Evolutionary conservation across 1,140 invertebrate species (phyloP), one percentile per base, ranked within the genome.

Genomic region (Phocides pigmalion): DNA sequence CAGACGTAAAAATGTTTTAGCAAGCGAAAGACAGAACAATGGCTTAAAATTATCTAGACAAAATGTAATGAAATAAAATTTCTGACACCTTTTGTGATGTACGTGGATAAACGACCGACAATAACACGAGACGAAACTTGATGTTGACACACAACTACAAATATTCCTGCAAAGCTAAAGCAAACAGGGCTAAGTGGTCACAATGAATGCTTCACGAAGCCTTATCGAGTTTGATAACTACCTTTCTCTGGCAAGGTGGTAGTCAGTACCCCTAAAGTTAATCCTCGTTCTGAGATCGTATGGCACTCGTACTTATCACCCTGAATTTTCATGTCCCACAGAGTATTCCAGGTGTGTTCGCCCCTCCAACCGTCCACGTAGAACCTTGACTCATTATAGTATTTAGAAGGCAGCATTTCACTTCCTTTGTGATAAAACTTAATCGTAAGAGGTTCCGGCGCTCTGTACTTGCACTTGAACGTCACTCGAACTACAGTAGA

Each of bases 241-340:
- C 84, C 84, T 89, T 81, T 76, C 70, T 87, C 82, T 35, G 84
- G 82, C 42, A 89, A 64, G 46, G 75, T 82, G 20, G 83, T 85
- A 19, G 84, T 81, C 39, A 89, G 69, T 32, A 88, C 76, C 44
- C 87, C 87, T 49, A 88, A 69, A 42, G 78, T 84, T 46, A 80
- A 80, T 64, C 84, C 85, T 32, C 66, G 74, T 25, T 76, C 69
- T 4, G 84, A 83, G 14, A 89, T 69, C 0, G 87, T 84, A 66
- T 76, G 82, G 66, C 87, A 89, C 54, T 87, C 83, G 42, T 81
- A 82, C n/a, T 75, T 69, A 50, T 81, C 70, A 28, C 73, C 81
- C 58, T 71, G 71, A 3, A 46, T 61, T 46, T 68, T 73, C 0
- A 75, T 83, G 53, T 87, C 74, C 87, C 87, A 89, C 3, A 72